Percentiles rank a stretch among this genome's conserved stretches.
Evolutionary conservation across 2,113 vertebrate genomes (phyloP).

Genomic region (Pelecanus crispus): DNA sequence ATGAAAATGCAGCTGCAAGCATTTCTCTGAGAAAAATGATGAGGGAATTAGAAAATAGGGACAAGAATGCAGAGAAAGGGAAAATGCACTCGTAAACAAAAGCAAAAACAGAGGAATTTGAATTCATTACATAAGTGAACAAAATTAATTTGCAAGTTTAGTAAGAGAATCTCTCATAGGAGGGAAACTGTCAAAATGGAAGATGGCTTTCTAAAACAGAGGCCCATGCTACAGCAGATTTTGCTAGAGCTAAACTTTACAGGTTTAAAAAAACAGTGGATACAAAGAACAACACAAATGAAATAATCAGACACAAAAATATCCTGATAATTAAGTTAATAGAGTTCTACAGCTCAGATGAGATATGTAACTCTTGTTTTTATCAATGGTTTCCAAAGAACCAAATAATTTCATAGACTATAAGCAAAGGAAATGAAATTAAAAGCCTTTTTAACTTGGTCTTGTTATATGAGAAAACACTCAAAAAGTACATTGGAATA

Average conservation of each 20-base stretch:
- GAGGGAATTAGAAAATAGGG: neutral
- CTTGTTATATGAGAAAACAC: neutral
- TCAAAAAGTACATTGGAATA: neutral
- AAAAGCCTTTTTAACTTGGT: neutral
- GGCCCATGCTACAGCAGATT: neutral
- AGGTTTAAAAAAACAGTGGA: neutral
- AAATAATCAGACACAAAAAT: constrained; percentile 5
- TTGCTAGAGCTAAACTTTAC: neutral
- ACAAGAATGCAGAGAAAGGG: neutral
- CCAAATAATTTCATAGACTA: neutral
- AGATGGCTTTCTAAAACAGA: neutral
- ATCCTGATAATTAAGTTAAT: neutral
- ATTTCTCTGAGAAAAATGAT: neutral
- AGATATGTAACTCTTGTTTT: neutral
- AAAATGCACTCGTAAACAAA: constrained; percentile 7
- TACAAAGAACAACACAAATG: constrained; percentile 20
- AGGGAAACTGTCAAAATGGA: neutral
- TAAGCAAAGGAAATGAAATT: neutral
- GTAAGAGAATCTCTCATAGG: neutral
- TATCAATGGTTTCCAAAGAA: neutral
- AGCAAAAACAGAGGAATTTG: neutral
- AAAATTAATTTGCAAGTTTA: neutral
- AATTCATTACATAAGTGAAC: neutral
- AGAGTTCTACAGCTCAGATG: neutral
- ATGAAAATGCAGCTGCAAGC: neutral